These are phyloP conservation scores for Lamellibrachia columna DNA, from an alignment of 2,888 invertebrate genomes.

Conservation along the genomic window DNA sequence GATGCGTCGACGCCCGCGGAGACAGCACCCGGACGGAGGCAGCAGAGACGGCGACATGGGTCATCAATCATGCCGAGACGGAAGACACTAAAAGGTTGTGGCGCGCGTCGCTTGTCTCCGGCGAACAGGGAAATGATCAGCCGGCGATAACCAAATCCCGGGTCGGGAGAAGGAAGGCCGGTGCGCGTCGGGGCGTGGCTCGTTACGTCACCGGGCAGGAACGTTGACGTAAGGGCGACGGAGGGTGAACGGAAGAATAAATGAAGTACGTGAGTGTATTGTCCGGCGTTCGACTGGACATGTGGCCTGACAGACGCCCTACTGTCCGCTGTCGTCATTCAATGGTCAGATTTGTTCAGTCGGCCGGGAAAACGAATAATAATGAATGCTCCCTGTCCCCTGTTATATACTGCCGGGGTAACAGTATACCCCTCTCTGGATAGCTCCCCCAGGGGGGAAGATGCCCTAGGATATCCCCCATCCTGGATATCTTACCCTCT, in stretches of 20 bases:
- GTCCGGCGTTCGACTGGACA: not conserved
- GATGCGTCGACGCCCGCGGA: not conserved
- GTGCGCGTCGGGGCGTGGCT: not conserved
- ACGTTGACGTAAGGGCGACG: not conserved
- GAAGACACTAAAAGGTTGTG: not conserved
- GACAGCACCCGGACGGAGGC: not conserved
- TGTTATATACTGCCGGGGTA: no score
- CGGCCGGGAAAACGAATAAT: no score
- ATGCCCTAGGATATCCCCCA: no score
- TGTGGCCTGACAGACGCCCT: not conserved
- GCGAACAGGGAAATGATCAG: not conserved
- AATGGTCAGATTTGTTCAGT: no score
- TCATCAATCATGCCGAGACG: not conserved
- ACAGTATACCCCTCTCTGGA: no score
- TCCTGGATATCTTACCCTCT: no score
- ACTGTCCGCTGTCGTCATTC: not conserved
- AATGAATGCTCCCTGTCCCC: no score
- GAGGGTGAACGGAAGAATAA: not conserved
- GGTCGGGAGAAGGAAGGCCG: not conserved
- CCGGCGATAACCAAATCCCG: not conserved
- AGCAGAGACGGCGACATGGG: not conserved
- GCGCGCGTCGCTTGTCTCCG: not conserved
- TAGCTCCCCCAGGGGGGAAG: no score
- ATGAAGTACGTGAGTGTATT: not conserved
- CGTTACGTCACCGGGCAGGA: slow-evolving; percentile 1